Base-by-base conservation (phyloP, 2,797 vertebrate genomes). In the Darevskia nairensis region DNA sequence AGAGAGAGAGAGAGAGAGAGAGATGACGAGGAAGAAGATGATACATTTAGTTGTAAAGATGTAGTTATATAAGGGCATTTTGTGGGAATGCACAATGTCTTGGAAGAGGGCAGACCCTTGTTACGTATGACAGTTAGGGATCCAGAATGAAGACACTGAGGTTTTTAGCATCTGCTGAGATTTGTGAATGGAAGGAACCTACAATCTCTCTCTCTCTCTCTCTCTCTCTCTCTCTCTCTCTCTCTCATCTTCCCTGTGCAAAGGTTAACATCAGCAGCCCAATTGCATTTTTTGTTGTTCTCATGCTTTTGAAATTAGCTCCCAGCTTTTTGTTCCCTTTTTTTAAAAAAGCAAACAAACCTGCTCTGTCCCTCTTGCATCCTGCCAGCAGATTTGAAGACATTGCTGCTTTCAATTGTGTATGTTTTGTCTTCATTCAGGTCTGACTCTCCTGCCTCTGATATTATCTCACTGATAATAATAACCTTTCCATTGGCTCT, bases 401-500 rank as follows among this genome's bases (percentile, higher is more conserved):
- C 84, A 89, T 84, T 17, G 86, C 76, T 23, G 7, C 4, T 1
- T 88, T 81, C 86, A 82, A 50, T 74, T 84, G n/a, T 55, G 92
- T 84, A 72, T 32, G 13, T 92, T 94, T 90, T 85, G 78, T 89
- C 81, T 86, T 93, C 86, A 86, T 94, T 75, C 88, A 83, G 76
- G 59, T 84, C 85, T 88, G 80, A 86, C 77, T 85, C 79, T 90
- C 39, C 79, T 94, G 92, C 87, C 91, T 90, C 93, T 39, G 1
- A 80, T 93, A 90, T 86, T 91, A 92, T 90, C 86, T 81, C 17
- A 0, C 66, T 90, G 90, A 91, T 92, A 89, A 44, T 88, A 93
- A 92, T 91, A 95, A 95, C 92, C 79, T 86, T 79, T 85, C 79
- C 59, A 0, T 82, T 88, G 92, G 86, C 89, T 93, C 88, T 89